Conservation (phyloP, 2,888 invertebrate species). For the Lumbricus terrestris region DNA sequence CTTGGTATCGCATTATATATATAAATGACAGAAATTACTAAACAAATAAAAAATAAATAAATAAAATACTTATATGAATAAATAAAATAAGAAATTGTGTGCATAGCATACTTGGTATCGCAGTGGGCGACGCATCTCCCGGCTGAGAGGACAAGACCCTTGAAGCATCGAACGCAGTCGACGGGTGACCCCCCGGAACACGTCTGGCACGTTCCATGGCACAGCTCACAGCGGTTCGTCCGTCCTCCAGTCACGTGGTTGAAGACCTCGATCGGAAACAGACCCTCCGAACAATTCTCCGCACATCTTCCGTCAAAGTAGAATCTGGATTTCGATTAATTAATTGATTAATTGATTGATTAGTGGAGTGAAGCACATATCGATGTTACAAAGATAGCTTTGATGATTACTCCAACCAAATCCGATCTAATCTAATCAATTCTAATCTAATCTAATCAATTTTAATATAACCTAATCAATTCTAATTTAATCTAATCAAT, state of each 20-base stretch:
- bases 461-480: too few species aligned
- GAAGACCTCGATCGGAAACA: constrained; percentile 11
- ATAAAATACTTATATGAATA: background rate
- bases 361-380: background rate
- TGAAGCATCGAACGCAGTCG: constrained; percentile 21
- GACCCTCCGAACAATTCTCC: constrained; percentile 17
- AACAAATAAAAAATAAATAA: background rate
- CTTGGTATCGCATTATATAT: background rate
- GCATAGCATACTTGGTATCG: background rate
- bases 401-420: background rate
- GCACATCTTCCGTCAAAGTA: constrained; percentile 18
- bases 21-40: background rate
- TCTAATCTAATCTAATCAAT: too few species aligned
- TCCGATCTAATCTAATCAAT: background rate
- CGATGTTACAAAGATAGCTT: background rate
- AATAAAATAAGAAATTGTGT: background rate
- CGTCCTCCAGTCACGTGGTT: background rate
- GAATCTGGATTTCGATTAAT: background rate
- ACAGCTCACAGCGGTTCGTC: constrained; percentile 19
- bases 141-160: constrained; percentile 14
- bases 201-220: constrained; percentile 20
- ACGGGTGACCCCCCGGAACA: constrained; percentile 18
- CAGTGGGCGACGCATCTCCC: constrained; percentile 19
- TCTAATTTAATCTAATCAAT: too few species aligned
- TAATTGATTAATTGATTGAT: background rate